Conservation (phyloP, 2,888 invertebrate genomes). For the Pogonocherus hispidulus region DNA sequence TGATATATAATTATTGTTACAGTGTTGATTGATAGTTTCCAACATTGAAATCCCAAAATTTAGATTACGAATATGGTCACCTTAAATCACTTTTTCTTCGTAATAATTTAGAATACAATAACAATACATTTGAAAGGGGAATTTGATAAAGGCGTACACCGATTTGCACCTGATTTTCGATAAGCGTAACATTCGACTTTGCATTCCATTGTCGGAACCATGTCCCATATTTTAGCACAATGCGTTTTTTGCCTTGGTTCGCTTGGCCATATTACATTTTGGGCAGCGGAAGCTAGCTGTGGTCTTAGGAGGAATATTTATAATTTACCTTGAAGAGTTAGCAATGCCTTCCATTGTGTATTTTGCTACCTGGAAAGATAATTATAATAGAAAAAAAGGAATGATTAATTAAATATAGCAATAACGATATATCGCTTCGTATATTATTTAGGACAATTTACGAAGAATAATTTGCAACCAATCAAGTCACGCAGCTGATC, state of each 20-base stretch:
- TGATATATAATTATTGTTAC: no score
- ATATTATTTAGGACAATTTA: background rate
- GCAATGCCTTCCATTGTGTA: background rate
- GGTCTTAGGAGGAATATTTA: background rate
- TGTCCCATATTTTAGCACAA: constrained; percentile 1
- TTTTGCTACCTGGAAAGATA: background rate
- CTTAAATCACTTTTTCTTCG: no score
- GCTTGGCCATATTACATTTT: background rate
- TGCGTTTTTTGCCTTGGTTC: background rate
- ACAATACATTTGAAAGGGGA: no score
- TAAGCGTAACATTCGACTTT: background rate
- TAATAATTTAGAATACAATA: no score
- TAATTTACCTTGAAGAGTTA: background rate
- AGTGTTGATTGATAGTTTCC: no score
- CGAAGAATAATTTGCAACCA: no score
- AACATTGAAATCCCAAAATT: no score
- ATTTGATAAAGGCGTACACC: background rate
- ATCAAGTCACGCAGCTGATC: no score
- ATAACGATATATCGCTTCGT: background rate
- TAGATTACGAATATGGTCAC: no score
- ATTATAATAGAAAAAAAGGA: background rate
- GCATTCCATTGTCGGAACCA: background rate
- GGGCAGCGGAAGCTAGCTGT: background rate
- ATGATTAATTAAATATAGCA: background rate
- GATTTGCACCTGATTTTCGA: background rate